Evolutionary conservation across 2,888 invertebrate genomes (phyloP), one percentile per base, ranked within the genome.

Genomic region (Hemithea aestivaria): DNA sequence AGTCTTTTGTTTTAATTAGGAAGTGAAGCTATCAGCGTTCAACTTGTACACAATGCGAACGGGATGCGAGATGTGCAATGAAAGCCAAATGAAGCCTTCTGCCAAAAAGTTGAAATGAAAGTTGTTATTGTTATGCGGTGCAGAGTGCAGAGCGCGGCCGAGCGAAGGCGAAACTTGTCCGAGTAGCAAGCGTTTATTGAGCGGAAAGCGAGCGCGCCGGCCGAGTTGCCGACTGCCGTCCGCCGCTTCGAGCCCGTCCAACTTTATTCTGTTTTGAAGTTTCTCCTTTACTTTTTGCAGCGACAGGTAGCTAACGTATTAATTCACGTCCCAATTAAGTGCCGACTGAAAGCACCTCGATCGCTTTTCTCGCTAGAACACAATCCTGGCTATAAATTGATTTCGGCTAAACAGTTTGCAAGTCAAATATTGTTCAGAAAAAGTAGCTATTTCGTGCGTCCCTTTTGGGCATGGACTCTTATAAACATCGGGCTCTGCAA

Each of bases 401-500:
- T 59, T 62, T 53, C 50, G 38, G 50, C 21, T 47, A 52, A 51
- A 48, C 57, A 62, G 58, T 66, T 63, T 56, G 59, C 48, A 60
- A 60, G 56, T 56, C 59, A 63, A 66, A 64, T 56, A 59, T 51
- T 61, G 61, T 64, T 62, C 60, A 58, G 58, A 58, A 63, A 63
- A 64, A 58, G 53, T 51, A 59, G 61, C 65, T 66, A 68, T 73
- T 66, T 67, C 58, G 55, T 59, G 62, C 59, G 64, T 66, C 66
- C 68, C 64, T 67, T 60, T 45, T 46, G 57, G 56, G 58, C 54
- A 53, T 62, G 61, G 66, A 56, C 67, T 66, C 66, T 70, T 73
- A 68, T 70, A 71, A 74, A 71, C 67, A 66, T 67, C 64, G 62
- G 59, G 54, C 57, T 59, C 37, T 53, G 60, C 56, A 64, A 68